These are phyloP conservation scores for Danaus chrysippus DNA, from an alignment of 2,888 invertebrate genomes.

Conservation along the genomic window DNA sequence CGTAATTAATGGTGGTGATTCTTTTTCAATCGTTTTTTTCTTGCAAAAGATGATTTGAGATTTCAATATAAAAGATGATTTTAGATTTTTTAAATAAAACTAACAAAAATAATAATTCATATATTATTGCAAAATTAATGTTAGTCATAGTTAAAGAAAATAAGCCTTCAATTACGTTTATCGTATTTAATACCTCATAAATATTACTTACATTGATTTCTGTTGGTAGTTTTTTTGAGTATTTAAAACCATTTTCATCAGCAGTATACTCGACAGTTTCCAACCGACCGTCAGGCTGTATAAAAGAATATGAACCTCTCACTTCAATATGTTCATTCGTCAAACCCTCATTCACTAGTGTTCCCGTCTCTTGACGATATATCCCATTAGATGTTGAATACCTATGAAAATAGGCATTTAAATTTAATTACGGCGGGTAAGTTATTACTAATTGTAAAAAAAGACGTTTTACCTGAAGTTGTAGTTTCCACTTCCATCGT, in stretches of 20 bases:
- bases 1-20: too few species aligned
- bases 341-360: slow-evolving; percentile 70
- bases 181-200: too few species aligned
- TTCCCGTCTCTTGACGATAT: slow-evolving; percentile 69
- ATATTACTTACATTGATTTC: neutral
- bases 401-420: slow-evolving; percentile 37
- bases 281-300: slow-evolving; percentile 71
- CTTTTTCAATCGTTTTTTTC: too few species aligned
- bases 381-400: slow-evolving; percentile 76
- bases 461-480: slow-evolving; percentile 36
- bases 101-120: too few species aligned
- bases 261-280: slow-evolving; percentile 71
- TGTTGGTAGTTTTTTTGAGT: neutral
- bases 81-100: too few species aligned
- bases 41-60: too few species aligned
- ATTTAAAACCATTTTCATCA: slow-evolving; percentile 70
- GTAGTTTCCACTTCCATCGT: slow-evolving; percentile 39
- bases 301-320: slow-evolving; percentile 71
- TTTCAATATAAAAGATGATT: too few species aligned
- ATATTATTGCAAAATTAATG: too few species aligned
- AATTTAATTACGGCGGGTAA: neutral
- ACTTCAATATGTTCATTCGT: slow-evolving; percentile 73
- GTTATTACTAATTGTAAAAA: slow-evolving; percentile 24
- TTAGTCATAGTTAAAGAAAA: too few species aligned
- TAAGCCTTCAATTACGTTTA: too few species aligned